phyloP scores from a whole-genome alignment of 2,888 invertebrate genomes.

The Achlya flavicornis region DNA sequence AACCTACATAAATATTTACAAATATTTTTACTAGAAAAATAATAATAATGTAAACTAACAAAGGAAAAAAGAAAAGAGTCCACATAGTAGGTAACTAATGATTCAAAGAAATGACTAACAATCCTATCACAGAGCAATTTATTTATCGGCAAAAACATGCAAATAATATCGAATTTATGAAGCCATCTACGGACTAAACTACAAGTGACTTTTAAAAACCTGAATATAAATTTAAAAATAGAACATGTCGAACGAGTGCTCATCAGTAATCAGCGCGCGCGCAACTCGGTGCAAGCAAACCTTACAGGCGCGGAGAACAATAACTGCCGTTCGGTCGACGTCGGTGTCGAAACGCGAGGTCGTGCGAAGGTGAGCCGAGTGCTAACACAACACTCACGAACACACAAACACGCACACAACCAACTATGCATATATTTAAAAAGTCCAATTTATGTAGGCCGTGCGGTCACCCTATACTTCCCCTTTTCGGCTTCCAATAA shows the following conservation, averaged over 20 bases:
- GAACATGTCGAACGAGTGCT: constrained; percentile 56
- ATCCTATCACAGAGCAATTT: neutral
- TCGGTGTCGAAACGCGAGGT: constrained; percentile 79
- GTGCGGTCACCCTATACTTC: constrained; percentile 8
- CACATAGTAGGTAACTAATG: too few species aligned
- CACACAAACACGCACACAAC: constrained; percentile 39
- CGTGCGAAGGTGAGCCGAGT: constrained; percentile 79
- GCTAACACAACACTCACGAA: constrained; percentile 74
- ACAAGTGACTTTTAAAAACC: constrained; percentile 34
- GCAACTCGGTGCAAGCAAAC: constrained; percentile 68
- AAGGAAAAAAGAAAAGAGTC: too few species aligned
- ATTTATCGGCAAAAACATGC: neutral
- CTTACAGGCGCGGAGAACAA: constrained; percentile 69
- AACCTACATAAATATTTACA: too few species aligned
- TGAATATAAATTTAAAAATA: constrained; percentile 63
- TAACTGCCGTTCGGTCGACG: constrained; percentile 63
- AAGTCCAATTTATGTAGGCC: constrained; percentile 31
- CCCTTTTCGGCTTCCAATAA: neutral
- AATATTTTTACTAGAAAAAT: too few species aligned
- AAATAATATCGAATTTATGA: constrained; percentile 15
- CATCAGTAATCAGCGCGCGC: constrained; percentile 79
- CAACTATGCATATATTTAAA: constrained; percentile 44
- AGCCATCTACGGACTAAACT: constrained; percentile 23
- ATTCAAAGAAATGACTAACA: too few species aligned
- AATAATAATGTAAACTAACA: too few species aligned